A percentile compares a stretch with the other conserved stretches of the same genome.
phyloP scores from a whole-genome alignment of 2,888 invertebrate species.

The Drosophila kuntzei region DNA sequence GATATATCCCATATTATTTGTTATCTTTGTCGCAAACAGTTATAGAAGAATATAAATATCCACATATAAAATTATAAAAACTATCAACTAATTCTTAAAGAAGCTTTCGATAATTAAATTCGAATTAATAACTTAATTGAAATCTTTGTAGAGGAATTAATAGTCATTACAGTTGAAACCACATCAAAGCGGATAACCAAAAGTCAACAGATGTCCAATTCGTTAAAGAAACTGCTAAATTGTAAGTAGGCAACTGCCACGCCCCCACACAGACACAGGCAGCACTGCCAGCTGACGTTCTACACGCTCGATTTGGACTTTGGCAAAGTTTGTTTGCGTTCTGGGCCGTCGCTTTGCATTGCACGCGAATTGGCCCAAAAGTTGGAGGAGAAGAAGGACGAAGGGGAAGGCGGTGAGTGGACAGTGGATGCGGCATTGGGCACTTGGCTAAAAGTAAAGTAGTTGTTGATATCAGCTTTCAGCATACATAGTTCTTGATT shows the following conservation, averaged over 20 bases:
- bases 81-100: not conserved
- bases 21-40: too few species aligned
- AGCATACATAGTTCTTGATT: constrained; percentile 40
- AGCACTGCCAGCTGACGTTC: constrained; percentile 64
- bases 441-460: constrained; percentile 51
- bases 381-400: constrained; percentile 1
- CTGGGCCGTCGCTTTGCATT: constrained; percentile 44
- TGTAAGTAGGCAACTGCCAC: constrained; percentile 32
- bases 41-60: too few species aligned
- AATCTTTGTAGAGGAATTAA: constrained; percentile 27
- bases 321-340: constrained; percentile 60
- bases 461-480: constrained; percentile 78
- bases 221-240: constrained; percentile 46
- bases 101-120: not conserved
- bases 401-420: constrained; percentile 13
- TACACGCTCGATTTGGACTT: constrained; percentile 75
- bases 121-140: not conserved
- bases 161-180: constrained; percentile 19
- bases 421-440: constrained; percentile 20
- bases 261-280: constrained; percentile 10
- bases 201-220: constrained; percentile 70
- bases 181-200: constrained; percentile 40
- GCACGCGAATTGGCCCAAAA: constrained; percentile 58
- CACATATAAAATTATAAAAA: too few species aligned
- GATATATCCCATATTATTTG: too few species aligned